Conservation (phyloP, 2,888 invertebrate species). For the Hecatera dysodea region DNA sequence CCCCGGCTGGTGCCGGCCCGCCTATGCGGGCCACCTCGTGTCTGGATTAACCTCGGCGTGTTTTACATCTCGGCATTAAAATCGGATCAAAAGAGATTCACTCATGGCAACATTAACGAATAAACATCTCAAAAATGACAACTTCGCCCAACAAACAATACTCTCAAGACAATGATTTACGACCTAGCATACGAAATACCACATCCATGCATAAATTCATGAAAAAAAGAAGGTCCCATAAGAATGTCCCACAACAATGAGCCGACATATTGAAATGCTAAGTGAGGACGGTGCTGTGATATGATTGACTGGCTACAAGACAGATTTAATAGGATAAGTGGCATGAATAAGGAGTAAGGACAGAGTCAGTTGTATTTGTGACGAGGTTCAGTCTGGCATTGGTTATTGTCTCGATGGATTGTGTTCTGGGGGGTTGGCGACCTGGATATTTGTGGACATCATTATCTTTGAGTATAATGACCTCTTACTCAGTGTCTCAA, state of each 20-base stretch:
- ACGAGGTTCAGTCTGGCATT: conserved; percentile 4
- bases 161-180: conserved; percentile 1
- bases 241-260: conserved; percentile 35
- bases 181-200: conserved; percentile 25
- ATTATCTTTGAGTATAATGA: no score
- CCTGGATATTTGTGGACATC: not conserved
- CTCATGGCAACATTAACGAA: not conserved
- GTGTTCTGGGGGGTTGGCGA: conserved; percentile 4
- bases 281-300: conserved; percentile 42
- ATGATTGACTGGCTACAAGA: conserved; percentile 60
- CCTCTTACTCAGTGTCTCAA: not conserved
- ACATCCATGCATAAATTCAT: conserved; percentile 38
- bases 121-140: conserved; percentile 28
- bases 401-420: conserved; percentile 2
- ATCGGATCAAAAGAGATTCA: not conserved
- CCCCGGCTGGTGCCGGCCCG: no score
- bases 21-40: no score
- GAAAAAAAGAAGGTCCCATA: conserved; percentile 17
- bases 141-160: not conserved
- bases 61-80: no score
- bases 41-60: no score
- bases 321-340: conserved; percentile 64
- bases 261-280: conserved; percentile 61
- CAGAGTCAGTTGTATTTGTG: not conserved
- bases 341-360: conserved; percentile 21